These are phyloP conservation scores for Picathartes gymnocephalus DNA, from an alignment of 2,113 vertebrate species.

Conservation along the genomic window DNA sequence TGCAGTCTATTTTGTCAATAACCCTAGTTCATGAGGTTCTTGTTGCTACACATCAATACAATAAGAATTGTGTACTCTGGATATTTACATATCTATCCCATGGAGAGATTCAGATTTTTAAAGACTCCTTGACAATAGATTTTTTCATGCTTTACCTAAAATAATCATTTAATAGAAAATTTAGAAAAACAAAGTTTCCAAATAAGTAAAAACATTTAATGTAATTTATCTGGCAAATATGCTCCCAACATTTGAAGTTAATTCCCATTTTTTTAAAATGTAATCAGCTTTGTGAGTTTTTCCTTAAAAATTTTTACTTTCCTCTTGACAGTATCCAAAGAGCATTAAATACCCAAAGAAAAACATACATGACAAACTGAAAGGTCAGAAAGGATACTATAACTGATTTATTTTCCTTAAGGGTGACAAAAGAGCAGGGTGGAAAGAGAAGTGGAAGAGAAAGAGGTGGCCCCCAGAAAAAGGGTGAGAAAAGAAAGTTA, in stretches of 20 bases:
- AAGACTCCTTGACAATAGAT: not conserved
- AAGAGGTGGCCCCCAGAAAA: not conserved
- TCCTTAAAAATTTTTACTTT: not conserved
- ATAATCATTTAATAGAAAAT: not conserved
- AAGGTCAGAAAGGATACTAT: constrained; percentile 23
- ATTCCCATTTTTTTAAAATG: not conserved
- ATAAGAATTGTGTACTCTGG: not conserved
- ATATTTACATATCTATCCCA: not conserved
- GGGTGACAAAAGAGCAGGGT: not conserved
- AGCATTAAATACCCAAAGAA: constrained; percentile 6
- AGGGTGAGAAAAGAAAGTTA: not conserved
- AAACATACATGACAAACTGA: constrained; percentile 19
- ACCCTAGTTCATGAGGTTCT: not conserved
- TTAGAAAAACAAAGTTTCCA: not conserved
- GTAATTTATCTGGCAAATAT: not conserved
- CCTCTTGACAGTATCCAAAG: not conserved
- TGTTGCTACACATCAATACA: not conserved
- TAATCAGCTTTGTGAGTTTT: not conserved
- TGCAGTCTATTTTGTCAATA: constrained; percentile 21
- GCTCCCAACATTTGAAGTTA: not conserved
- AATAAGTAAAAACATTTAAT: not conserved
- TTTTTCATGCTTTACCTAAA: not conserved
- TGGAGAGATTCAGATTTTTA: not conserved
- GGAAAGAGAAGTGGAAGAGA: not conserved
- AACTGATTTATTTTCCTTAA: constrained; percentile 28